Base-by-base conservation (phyloP, 2,113 vertebrate species). In the Halcyon senegalensis region DNA sequence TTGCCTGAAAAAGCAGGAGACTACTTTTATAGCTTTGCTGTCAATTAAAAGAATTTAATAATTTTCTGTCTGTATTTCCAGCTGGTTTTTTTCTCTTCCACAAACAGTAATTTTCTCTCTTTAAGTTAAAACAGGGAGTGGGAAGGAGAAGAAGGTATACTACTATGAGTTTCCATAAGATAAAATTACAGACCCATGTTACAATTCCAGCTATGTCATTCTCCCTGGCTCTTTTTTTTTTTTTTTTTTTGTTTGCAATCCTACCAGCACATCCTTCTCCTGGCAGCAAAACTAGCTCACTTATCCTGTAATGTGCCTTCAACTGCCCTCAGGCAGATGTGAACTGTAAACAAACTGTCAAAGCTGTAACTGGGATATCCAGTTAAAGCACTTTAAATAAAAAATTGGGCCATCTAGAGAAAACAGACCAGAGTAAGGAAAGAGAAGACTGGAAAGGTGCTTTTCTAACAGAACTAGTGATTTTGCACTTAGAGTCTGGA, bases 301-400 rank as follows among this genome's bases (percentile, higher is more conserved):
- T 98, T 94, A 95, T 88, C 95, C 96, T 90, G 85, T 63, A 95
- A 96, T 12, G 9, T 79, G 84, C 70, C 84, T 97, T 93, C 84
- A 78, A 44, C 46, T 88, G 96, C 97, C 96, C 77, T 82, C 88
- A 91, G 98, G 98, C 96, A 97, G 86, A 93, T n/a, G 59, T 35
- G 78, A 98, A 98, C 94, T 93, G 91, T 93, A 98, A 98, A 98
- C 94, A 97, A 90, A 83, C 91, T 95, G 96, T 95, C 94, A 97
- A 88, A 97, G 85, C 68, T 94, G 84, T 92, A 97, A 96, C 95
- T 91, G 96, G 96, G 97, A 98, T 97, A 98, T 97, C 97, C 98
- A 98, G 97, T 95, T 97, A 96, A 97, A 97, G 90, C 75, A 92
- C 96, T 97, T 97, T 90, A 93, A 97, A 97, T 90, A 97, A 98